Conservation (phyloP, 2,888 invertebrate species). For the Coelinius sp. region DNA sequence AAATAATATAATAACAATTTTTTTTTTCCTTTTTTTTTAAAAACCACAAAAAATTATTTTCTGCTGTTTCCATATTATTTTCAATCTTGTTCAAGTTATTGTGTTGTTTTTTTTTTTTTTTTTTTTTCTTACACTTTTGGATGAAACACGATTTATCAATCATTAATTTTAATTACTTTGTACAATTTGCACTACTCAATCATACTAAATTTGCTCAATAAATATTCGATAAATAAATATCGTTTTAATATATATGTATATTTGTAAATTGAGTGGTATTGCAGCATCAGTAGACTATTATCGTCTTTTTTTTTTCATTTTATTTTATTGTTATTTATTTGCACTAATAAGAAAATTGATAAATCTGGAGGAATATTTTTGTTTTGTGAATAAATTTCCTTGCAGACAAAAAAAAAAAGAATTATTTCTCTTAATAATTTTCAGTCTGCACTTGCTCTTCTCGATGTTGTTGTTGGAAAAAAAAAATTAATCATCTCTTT, state of each 20-base stretch:
- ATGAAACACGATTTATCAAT: too few relatives aligned
- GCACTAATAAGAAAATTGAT: neutral
- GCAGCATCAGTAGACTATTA: slow-evolving; percentile 54
- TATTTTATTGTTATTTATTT: slow-evolving; percentile 44
- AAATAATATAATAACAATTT: slow-evolving; percentile 19
- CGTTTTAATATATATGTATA: slow-evolving; percentile 62
- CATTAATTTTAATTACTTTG: slow-evolving; percentile 53
- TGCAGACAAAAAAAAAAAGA: slow-evolving; percentile 4
- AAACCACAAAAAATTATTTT: slow-evolving; percentile 29
- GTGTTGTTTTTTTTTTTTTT: slow-evolving; percentile 18
- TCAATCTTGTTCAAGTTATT: slow-evolving; percentile 14
- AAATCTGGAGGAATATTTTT: neutral
- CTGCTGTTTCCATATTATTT: slow-evolving; percentile 39
- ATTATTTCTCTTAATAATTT: too few relatives aligned
- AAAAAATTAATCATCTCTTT: slow-evolving; percentile 17
- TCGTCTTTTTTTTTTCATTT: slow-evolving; percentile 52
- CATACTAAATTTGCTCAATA: slow-evolving; percentile 61
- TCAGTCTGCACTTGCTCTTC: too few relatives aligned
- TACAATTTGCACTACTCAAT: slow-evolving; percentile 65
- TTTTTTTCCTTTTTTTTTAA: too few relatives aligned
- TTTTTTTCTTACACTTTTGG: slow-evolving; percentile 33
- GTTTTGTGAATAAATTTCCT: slow-evolving; percentile 43
- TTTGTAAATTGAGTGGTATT: slow-evolving; percentile 51
- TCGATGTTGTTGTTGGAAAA: too few relatives aligned
- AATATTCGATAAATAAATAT: slow-evolving; percentile 69